Conservation (phyloP, 2,797 vertebrate genomes). For the Phrynocephalus forsythii region DNA sequence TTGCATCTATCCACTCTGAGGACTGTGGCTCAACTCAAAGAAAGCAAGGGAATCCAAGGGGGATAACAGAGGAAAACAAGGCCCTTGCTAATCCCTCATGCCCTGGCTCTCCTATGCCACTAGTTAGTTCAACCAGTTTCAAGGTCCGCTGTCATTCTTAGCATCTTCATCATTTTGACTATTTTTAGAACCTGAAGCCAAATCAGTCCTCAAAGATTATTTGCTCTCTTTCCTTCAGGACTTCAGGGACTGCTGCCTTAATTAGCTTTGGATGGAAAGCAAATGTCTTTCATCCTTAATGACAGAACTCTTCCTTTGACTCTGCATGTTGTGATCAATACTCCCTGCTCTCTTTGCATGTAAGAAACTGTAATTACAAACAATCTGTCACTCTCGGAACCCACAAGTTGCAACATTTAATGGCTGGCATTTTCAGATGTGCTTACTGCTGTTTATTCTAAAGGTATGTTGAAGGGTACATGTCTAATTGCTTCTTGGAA, state of each 20-base stretch:
- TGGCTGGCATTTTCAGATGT: slow-evolving; percentile 55
- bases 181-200: neutral
- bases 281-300: neutral
- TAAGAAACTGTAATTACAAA: slow-evolving; percentile 19
- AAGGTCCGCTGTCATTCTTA: neutral
- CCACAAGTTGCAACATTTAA: slow-evolving; percentile 59
- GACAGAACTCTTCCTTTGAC: slow-evolving; percentile 15
- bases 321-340: slow-evolving; percentile 40
- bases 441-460: slow-evolving; percentile 72
- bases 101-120: neutral
- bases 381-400: slow-evolving; percentile 47
- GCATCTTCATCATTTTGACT: neutral
- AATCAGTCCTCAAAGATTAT: neutral
- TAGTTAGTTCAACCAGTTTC: neutral
- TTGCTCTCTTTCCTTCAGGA: neutral
- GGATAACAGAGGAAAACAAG: too few relatives aligned
- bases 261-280: slow-evolving; percentile 23
- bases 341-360: slow-evolving; percentile 45
- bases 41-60: too few relatives aligned
- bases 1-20: neutral
- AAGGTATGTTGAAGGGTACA: slow-evolving; percentile 65
- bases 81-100: too few relatives aligned
- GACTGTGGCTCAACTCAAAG: neutral
- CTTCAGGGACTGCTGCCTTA: neutral
- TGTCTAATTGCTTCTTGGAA: slow-evolving; percentile 71